Conservation (phyloP, 1,140 invertebrate genomes). For the Limonius californicus region DNA sequence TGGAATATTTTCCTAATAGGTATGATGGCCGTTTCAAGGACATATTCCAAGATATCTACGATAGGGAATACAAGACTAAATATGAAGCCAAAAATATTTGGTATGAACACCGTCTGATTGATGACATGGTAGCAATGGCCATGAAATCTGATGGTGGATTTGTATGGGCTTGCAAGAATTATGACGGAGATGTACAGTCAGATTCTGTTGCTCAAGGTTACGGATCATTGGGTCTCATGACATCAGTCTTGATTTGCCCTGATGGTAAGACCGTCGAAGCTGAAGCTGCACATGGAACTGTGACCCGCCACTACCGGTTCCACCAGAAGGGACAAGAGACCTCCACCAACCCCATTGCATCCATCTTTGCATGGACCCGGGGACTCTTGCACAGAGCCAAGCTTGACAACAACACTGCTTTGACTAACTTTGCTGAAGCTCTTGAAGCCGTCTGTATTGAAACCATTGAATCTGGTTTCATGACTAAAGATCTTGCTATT, state of each 20-base stretch:
- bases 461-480: slow-evolving; percentile 89
- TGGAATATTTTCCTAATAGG: slow-evolving; percentile 36
- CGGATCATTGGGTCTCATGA: slow-evolving; percentile 93
- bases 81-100: slow-evolving; percentile 86
- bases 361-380: slow-evolving; percentile 96
- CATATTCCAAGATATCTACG: slow-evolving; percentile 97
- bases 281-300: slow-evolving; percentile 97
- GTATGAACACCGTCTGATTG: slow-evolving; percentile 98
- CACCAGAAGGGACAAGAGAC: slow-evolving; percentile 96
- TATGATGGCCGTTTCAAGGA: slow-evolving; percentile 99
- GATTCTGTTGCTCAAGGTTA: slow-evolving; percentile 96
- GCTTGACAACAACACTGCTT: slow-evolving; percentile 77
- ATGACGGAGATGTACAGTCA: slow-evolving; percentile 98
- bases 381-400: slow-evolving; percentile 91
- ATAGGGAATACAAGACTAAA: slow-evolving; percentile 79
- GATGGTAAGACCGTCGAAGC: slow-evolving; percentile 97
- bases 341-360: slow-evolving; percentile 97
- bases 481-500: slow-evolving; percentile 99
- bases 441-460: slow-evolving; percentile 90
- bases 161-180: slow-evolving; percentile 99
- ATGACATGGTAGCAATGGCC: slow-evolving; percentile 98
- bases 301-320: slow-evolving; percentile 90
- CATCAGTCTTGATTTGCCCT: slow-evolving; percentile 89
- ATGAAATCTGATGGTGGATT: slow-evolving; percentile 99
- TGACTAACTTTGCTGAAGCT: slow-evolving; percentile 75